phyloP scores from a whole-genome alignment of 2,797 vertebrate species.

The Enteromius trimaculatus region DNA sequence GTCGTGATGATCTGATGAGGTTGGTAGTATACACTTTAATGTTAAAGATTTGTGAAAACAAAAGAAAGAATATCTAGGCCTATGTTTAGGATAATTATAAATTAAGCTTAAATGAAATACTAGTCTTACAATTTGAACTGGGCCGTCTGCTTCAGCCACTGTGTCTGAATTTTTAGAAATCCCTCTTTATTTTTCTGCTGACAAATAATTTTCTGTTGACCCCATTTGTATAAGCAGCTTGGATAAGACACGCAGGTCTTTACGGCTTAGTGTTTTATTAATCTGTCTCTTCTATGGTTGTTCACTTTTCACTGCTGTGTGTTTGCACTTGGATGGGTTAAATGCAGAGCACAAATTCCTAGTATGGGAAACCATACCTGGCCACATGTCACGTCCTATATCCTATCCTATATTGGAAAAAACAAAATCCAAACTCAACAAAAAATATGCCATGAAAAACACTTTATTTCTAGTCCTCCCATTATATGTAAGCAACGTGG shows the following conservation, averaged over 20 bases:
- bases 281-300: background rate
- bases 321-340: too few species aligned
- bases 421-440: background rate
- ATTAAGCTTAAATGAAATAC: background rate
- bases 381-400: too few species aligned
- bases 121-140: background rate
- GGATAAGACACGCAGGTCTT: background rate
- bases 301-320: too few species aligned
- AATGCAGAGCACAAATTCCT: too few species aligned
- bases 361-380: too few species aligned
- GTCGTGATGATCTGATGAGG: background rate
- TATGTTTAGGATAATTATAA: background rate
- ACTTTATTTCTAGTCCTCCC: background rate
- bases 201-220: background rate
- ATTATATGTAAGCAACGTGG: background rate
- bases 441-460: background rate
- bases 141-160: background rate
- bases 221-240: constrained; percentile 1
- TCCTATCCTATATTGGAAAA: background rate
- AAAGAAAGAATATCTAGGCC: background rate
- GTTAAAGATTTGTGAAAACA: background rate
- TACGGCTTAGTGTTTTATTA: background rate
- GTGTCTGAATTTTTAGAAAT: background rate
- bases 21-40: background rate
- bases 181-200: background rate